Evolutionary conservation across 2,888 invertebrate species (phyloP), one percentile per base, ranked within the genome.

Genomic region (Blastobasis adustella): DNA sequence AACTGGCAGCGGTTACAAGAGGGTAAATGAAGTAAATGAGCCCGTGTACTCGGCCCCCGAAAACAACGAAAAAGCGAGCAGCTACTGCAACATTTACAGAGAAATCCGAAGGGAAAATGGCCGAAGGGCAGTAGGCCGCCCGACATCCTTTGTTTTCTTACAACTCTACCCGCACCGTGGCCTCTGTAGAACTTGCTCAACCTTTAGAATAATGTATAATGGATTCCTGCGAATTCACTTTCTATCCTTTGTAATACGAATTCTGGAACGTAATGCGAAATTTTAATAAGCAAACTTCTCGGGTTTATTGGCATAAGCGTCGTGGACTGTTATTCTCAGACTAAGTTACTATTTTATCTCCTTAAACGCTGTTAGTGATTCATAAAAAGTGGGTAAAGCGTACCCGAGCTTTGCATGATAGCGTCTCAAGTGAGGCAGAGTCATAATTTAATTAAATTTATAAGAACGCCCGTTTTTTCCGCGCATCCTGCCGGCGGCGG

Each of bases 91-190:
- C 78, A 79, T 79, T 83, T 80, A 77, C 76, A 71, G 73, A 77
- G 81, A 79, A 78, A 79, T 79, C 82, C 80, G 76, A 76, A 71
- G 73, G 77, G 81, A 79, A 82, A 83, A 82, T 73, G 69, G 78
- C 85, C 82, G 67, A 66, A 70, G 81, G 85, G 76, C 79, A 78
- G 65, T 62, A 62, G 67, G 66, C 72, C 68, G 66, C 67, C 76
- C 74, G 68, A 66, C 69, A 67, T 76, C 82, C 80, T 82, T 85
- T 85, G 82, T 85, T 83, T 79, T 80, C 75, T 70, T 71, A 74
- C 66, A 66, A 58, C 64, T 66, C 66, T 64, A 63, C 67, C 62
- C 60, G 60, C 61, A 58, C 65, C 65, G 65, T 67, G 60, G 61
- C 61, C 67, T 61, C 59, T 66, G 56, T 56, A 57, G 58, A 65